Base-by-base conservation (phyloP, 2,888 invertebrate genomes). In the Acrobasis consociella region DNA sequence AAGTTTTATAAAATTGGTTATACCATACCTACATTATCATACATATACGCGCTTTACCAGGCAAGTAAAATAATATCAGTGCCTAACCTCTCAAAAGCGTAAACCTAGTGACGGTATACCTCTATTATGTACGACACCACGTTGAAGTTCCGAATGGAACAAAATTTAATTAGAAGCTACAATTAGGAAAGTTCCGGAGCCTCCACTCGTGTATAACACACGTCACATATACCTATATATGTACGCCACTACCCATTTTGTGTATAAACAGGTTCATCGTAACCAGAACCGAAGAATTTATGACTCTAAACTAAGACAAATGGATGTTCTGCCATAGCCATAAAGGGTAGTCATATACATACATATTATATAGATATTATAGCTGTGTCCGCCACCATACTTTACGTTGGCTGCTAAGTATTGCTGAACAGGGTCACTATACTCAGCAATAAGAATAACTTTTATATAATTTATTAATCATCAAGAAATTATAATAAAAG, bases 111-210 rank as follows among this genome's bases (percentile, higher is more conserved):
- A 2, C 22, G 22, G 22, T 22, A 22, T 22, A n/a, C n/a, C n/a
- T n/a, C n/a, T n/a, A 22, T 22, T 31, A 31, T 31, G 22, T 31
- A 31, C 17, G n/a, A 52, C 31, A 52, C 31, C 13, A 31, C 10
- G 46, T 46, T 11, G 31, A n/a, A 52, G 13, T 13, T 52, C 51
- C 13, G n/a, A 17, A 31, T 31, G n/a, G 52, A 52, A 52, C 52
- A 37, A 52, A 52, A 52, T 52, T 31, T 8, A 52, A 52, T 52
- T 52, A 52, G 52, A 52, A 31, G 13, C 31, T 52, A 52, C 52
- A 31, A 8, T 52, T 31, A 31, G 13, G 52, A 11, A 11, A 52
- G 13, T 31, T 52, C 11, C 11, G 22, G 51, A 9, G 13, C 31
- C 52, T 52, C n/a, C 31, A 22, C 37, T 52, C 22, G n/a, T 13